Conservation (phyloP, 2,113 vertebrate genomes). For the Gobius niger region DNA sequence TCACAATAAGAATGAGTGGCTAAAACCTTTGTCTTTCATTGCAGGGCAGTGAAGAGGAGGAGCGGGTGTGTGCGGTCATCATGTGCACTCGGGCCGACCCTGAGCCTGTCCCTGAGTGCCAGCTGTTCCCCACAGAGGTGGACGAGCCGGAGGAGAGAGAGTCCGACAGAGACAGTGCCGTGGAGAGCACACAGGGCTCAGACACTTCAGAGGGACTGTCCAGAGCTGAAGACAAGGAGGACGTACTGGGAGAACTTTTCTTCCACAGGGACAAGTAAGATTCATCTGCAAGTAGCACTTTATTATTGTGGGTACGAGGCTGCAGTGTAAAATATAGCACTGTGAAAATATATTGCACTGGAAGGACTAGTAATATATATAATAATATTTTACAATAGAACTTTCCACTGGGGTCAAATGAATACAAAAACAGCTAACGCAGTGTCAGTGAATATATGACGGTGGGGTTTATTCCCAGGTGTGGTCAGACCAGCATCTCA, state of each 20-base stretch:
- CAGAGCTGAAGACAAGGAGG: slow-evolving; percentile 79
- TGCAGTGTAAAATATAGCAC: too few relatives aligned
- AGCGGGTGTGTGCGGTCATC: slow-evolving; percentile 71
- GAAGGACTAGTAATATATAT: neutral
- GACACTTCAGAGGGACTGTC: slow-evolving; percentile 78
- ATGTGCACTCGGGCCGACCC: slow-evolving; percentile 80
- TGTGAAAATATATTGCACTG: too few relatives aligned
- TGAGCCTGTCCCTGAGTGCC: slow-evolving; percentile 63
- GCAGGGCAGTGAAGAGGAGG: slow-evolving; percentile 75
- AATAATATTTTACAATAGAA: neutral
- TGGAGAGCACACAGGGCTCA: slow-evolving; percentile 83
- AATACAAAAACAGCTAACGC: too few relatives aligned
- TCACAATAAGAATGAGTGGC: neutral
- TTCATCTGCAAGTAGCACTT: neutral
- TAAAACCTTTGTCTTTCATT: neutral
- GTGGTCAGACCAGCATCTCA: slow-evolving; percentile 81
- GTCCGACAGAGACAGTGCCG: slow-evolving; percentile 89
- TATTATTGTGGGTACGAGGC: neutral
- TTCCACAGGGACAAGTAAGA: slow-evolving; percentile 88
- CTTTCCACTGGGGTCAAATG: neutral
- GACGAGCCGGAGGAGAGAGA: slow-evolving; percentile 81
- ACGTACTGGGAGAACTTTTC: slow-evolving; percentile 79
- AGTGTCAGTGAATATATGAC: neutral
- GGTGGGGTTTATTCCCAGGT: slow-evolving; percentile 68
- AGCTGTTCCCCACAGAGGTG: slow-evolving; percentile 77